Base-by-base conservation (phyloP, 2,113 vertebrate genomes). In the Pithys albifrons region DNA sequence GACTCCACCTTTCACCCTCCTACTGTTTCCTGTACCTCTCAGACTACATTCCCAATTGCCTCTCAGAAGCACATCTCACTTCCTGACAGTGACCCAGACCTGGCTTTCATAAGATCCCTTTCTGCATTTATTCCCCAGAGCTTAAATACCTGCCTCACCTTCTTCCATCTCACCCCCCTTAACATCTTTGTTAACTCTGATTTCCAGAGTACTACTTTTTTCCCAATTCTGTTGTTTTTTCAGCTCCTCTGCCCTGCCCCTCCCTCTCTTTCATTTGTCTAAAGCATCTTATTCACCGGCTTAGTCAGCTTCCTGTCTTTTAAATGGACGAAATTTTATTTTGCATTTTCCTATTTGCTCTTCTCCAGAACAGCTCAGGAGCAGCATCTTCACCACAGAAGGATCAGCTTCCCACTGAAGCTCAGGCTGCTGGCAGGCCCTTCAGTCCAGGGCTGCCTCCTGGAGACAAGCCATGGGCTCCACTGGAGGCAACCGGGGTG, bases 1-100 rank as follows among this genome's bases (percentile, higher is more conserved):
- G 72, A 67, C 91, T 92, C 85, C 88, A 88, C 96, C 86, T 94
- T 96, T 61, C 49, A 61, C 54, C 72, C 88, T 96, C 90, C 92
- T n/a, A 72, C 78, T 82, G 0, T 16, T 95, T 96, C 96, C 95
- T 84, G 48, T 24, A 67, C 25, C 19, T 70, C 75, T 94, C 79
- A 12, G 14, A 5, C 31, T 33, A 8, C 61, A 78, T 87, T 95
- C 83, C 90, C 76, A 81, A 9, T 12, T 78, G 70, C 73, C 66
- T 80, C 67, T 74, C 73, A 57, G 70, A 61, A 81, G 73, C 23
- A 52, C 58, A 57, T 29, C 29, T 71, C 35, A 8, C 69, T 83
- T 90, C 78, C 82, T 48, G 35, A 89, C 12, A 81, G n/a, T 78
- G 70, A 84, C 45, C 8, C n/a, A 52, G 13, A 61, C 45, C 31